Percentiles rank a stretch among this genome's conserved stretches.
Conservation (phyloP, 1,140 invertebrate species). For the Zaprionus vittiger region DNA sequence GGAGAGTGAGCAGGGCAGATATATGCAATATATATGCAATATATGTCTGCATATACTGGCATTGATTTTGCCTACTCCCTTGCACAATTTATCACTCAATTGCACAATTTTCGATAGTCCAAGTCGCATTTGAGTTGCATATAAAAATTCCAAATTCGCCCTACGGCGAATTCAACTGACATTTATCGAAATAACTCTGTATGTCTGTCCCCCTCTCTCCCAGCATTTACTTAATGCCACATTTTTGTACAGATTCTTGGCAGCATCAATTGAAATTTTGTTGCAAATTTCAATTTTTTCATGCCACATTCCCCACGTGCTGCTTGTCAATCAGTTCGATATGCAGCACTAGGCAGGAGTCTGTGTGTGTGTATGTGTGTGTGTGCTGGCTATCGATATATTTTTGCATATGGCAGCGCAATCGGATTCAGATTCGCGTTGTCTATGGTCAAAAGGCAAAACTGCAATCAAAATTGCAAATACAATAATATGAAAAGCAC, state of each 20-base stretch:
- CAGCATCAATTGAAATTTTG: not conserved
- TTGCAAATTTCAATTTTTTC: too few relatives aligned
- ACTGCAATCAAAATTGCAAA: constrained; percentile 82
- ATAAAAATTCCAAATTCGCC: constrained; percentile 1
- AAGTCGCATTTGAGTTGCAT: constrained; percentile 2
- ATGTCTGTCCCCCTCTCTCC: not conserved
- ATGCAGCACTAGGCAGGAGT: not conserved
- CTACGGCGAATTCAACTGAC: not conserved
- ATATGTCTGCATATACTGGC: constrained; percentile 2
- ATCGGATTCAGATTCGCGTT: constrained; percentile 17
- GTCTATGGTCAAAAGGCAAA: constrained; percentile 59
- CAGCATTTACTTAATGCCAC: constrained; percentile 69
- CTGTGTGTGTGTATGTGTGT: constrained; percentile 10
- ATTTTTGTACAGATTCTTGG: constrained; percentile 28
- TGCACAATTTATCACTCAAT: constrained; percentile 6
- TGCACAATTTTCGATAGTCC: not conserved
- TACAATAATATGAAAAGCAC: constrained; percentile 82
- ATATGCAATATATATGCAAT: not conserved
- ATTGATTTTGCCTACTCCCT: constrained; percentile 58
- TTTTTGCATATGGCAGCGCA: constrained; percentile 36
- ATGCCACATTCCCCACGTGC: not conserved
- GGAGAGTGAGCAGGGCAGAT: not conserved
- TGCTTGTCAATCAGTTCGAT: constrained; percentile 1
- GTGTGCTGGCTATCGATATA: constrained; percentile 31
- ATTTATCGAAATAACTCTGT: not conserved